phyloP scores from a whole-genome alignment of 2,113 vertebrate species.

The Manacus vitellinus region DNA sequence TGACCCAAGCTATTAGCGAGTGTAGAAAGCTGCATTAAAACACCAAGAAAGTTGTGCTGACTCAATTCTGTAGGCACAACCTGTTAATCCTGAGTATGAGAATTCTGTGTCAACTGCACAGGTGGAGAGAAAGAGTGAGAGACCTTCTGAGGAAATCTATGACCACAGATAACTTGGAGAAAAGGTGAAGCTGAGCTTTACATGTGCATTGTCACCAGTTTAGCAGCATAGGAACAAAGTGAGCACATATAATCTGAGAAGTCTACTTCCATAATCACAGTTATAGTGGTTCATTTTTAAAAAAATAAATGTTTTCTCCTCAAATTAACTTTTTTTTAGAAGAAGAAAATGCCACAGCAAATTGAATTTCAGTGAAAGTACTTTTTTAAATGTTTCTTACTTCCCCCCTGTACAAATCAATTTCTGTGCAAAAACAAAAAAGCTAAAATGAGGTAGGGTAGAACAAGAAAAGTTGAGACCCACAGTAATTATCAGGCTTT shows the following conservation, averaged over 20 bases:
- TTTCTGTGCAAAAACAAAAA: not conserved
- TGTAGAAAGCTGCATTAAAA: not conserved
- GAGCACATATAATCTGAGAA: accelerated
- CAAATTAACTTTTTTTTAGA: not conserved
- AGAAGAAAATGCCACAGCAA: not conserved
- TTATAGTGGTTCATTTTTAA: not conserved
- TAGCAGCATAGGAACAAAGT: not conserved
- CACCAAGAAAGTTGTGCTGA: not conserved
- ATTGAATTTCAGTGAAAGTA: not conserved
- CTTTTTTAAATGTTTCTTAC: not conserved
- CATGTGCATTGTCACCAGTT: not conserved
- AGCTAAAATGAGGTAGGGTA: not conserved
- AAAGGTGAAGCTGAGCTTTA: not conserved
- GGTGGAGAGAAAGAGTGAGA: not conserved
- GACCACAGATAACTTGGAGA: not conserved
- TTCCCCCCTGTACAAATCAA: not conserved
- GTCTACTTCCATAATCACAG: not conserved
- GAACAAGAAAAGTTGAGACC: not conserved
- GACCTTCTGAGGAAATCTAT: not conserved
- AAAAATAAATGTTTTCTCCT: not conserved
- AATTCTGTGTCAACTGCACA: accelerated
- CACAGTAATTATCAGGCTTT: not conserved
- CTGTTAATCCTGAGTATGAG: not conserved
- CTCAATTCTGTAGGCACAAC: not conserved
- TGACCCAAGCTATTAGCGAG: conserved; percentile 17